These are phyloP conservation scores for Apeira syringaria DNA, from an alignment of 2,888 invertebrate genomes.

Conservation along the genomic window DNA sequence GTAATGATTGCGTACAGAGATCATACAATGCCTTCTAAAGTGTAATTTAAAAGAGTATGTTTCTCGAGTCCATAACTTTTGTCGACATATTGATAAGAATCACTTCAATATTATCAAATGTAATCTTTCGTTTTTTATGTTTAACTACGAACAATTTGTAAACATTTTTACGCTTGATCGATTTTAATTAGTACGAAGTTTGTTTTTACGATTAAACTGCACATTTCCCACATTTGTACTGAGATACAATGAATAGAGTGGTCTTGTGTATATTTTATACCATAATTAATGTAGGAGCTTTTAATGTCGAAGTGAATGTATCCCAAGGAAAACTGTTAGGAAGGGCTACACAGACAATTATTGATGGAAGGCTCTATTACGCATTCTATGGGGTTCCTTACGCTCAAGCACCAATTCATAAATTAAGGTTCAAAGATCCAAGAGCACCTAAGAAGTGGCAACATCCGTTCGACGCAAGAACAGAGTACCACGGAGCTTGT, in stretches of 20 bases:
- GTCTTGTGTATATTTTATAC: conserved; percentile 32
- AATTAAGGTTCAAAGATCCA: conserved; percentile 68
- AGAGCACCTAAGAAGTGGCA: conserved; percentile 64
- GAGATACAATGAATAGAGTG: conserved; percentile 31
- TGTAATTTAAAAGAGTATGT: too few species aligned
- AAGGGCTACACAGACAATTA: conserved; percentile 47
- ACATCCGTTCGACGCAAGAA: conserved; percentile 82
- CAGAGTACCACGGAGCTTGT: conserved; percentile 77
- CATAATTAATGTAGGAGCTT: conserved; percentile 30
- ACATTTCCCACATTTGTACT: too few species aligned
- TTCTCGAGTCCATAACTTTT: too few species aligned
- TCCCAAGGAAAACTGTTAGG: conserved; percentile 61
- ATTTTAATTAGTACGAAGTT: conserved; percentile 7
- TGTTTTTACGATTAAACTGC: too few species aligned
- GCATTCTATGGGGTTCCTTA: conserved; percentile 74
- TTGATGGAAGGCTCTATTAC: conserved; percentile 52
- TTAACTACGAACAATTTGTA: neutral
- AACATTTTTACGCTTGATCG: conserved; percentile 15
- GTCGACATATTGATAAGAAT: too few species aligned
- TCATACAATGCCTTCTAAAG: too few species aligned
- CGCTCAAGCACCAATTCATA: conserved; percentile 58
- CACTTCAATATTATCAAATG: neutral
- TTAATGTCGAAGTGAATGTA: conserved; percentile 52
- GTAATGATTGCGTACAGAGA: too few species aligned
- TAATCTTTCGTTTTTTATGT: neutral